These are phyloP conservation scores for Saxicola maurus DNA, from an alignment of 2,797 vertebrate genomes.

Conservation along the genomic window DNA sequence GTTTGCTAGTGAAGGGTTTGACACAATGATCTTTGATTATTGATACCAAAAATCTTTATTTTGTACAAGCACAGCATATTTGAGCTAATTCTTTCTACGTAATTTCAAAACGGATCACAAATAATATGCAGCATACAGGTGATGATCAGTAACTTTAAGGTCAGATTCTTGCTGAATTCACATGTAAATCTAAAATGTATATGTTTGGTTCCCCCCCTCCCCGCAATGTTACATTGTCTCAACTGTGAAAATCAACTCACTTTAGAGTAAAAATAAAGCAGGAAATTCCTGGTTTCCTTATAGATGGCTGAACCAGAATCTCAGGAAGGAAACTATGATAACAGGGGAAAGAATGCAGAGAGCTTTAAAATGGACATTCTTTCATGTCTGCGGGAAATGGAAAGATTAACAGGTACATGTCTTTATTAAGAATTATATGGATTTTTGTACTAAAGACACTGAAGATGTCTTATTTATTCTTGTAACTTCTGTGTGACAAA, in stretches of 20 bases:
- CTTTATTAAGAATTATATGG: accelerated
- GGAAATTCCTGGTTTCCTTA: not conserved
- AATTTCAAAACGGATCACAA: not conserved
- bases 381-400: constrained; percentile 68
- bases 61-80: not conserved
- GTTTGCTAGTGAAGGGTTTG: not conserved
- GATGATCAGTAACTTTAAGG: not conserved
- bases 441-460: not conserved
- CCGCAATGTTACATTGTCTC: not conserved
- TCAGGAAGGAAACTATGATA: constrained; percentile 39
- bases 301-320: constrained; percentile 62
- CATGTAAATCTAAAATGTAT: not conserved
- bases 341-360: constrained; percentile 39
- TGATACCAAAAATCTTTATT: not conserved
- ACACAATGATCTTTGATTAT: not conserved
- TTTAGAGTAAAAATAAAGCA: not conserved
- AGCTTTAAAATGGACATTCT: constrained; percentile 52
- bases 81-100: not conserved
- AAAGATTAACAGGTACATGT: constrained; percentile 67
- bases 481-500: not conserved
- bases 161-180: not conserved
- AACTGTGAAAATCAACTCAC: not conserved
- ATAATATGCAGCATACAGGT: not conserved
- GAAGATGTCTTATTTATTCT: not conserved
- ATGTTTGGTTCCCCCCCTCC: not conserved